These are phyloP conservation scores for Pipistrellus nathusii DNA, from an alignment of 2,797 vertebrate genomes.

Conservation along the genomic window DNA sequence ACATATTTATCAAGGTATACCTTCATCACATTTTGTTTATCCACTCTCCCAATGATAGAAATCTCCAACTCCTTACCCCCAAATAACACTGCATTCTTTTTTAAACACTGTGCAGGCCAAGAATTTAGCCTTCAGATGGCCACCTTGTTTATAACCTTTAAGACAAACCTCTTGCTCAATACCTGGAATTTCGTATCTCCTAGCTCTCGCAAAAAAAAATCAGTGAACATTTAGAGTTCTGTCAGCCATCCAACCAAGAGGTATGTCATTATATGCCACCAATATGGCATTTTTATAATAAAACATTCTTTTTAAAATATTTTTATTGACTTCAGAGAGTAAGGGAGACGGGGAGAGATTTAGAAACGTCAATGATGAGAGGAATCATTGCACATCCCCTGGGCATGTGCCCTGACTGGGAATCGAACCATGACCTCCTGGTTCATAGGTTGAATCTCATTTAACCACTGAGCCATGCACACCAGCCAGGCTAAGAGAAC, in stretches of 20 bases:
- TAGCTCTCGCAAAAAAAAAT: not conserved
- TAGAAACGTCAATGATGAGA: no score
- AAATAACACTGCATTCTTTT: constrained; percentile 24
- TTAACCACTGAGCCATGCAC: no score
- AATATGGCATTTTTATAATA: constrained; percentile 40
- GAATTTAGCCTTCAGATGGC: not conserved
- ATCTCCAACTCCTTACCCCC: not conserved
- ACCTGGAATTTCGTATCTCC: constrained; percentile 47
- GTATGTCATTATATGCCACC: not conserved
- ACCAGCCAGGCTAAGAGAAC: not conserved
- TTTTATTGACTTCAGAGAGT: no score
- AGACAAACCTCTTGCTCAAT: constrained; percentile 38
- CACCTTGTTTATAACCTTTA: constrained; percentile 19
- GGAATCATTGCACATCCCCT: no score
- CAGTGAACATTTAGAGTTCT: constrained; percentile 27
- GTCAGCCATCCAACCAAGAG: not conserved
- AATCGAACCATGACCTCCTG: no score
- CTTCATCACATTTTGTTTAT: constrained; percentile 25
- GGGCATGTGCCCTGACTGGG: no score
- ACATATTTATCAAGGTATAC: not conserved
- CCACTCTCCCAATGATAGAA: not conserved
- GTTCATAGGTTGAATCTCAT: no score
- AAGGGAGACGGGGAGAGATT: no score
- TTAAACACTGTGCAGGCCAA: not conserved
- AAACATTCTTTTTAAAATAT: not conserved